These are phyloP conservation scores for Sclerodermus sp. DNA, from an alignment of 2,888 invertebrate genomes.

Conservation along the genomic window DNA sequence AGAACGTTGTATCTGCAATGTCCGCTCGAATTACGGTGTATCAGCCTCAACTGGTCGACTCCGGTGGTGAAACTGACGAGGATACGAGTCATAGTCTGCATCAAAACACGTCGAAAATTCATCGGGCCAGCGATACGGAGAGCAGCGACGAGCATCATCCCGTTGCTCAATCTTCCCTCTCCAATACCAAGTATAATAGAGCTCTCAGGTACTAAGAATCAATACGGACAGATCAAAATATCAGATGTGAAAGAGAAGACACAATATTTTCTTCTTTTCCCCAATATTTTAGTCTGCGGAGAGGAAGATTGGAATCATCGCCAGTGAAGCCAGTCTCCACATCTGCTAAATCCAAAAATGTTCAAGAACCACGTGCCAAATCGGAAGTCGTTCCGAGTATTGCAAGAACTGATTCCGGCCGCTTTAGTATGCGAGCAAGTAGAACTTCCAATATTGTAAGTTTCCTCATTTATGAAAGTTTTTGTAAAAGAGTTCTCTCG, in stretches of 20 bases:
- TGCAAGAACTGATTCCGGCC: constrained; percentile 43
- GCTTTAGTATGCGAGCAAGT: constrained; percentile 36
- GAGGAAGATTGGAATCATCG: constrained; percentile 65
- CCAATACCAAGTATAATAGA: constrained; percentile 38
- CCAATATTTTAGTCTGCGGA: constrained; percentile 62
- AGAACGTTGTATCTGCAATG: constrained; percentile 63
- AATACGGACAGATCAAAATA: not conserved
- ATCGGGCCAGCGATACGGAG: constrained; percentile 41
- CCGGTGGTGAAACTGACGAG: constrained; percentile 56
- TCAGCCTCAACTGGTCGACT: constrained; percentile 45
- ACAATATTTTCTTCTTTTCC: not conserved
- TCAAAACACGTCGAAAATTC: constrained; percentile 32
- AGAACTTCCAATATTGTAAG: constrained; percentile 32
- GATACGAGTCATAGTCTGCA: constrained; percentile 47
- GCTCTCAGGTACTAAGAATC: constrained; percentile 28
- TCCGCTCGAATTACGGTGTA: constrained; percentile 46
- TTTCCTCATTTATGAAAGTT: constrained; percentile 1
- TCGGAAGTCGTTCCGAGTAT: constrained; percentile 34
- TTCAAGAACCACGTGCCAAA: constrained; percentile 27
- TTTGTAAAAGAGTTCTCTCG: too few relatives aligned
- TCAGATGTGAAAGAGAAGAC: not conserved
- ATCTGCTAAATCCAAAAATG: constrained; percentile 53
- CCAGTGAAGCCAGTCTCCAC: constrained; percentile 57
- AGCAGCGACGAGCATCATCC: constrained; percentile 43
- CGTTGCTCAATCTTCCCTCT: constrained; percentile 26